Evolutionary conservation across 2,113 vertebrate genomes (phyloP), one percentile per base, ranked within the genome.

Genomic region (Petrocephalus zakoni): DNA sequence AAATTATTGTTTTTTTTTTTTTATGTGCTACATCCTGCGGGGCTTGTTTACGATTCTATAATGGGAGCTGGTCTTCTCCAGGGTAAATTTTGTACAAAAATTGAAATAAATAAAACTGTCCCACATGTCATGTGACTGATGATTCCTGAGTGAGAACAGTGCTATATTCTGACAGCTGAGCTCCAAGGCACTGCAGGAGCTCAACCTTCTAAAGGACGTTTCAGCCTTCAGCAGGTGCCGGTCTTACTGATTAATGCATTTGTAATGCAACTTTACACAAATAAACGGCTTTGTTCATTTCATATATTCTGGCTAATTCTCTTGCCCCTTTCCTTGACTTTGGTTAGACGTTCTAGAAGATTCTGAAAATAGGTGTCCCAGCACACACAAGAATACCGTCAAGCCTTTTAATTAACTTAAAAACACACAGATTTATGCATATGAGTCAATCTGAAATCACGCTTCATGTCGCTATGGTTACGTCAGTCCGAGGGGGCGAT

Each of bases 1-100:
- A 34, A 49, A 89, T 90, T 89, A 49, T 88, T 87, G 88, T 90
- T 92, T 91, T 89, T 90, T 88, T 87, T 89, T 90, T 92, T 91
- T 89, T 90, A 90, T 90, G 68, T 90, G 91, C 90, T 61, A 37
- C 68, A 89, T 91, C 86, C 92, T 89, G 87, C 87, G 22, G 87
- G 49, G 87, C 68, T 92, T 92, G 88, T 88, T 92, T 86, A 87
- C 87, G 87, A 92, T 52, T 61, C 58, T 55, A 25, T 87, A 87
- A 22, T 25, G 88, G 85, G 85, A 75, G 85, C 88, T 68, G 88
- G 88, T 68, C 49, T 87, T 89, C 88, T 89, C 34, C 25, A 68
- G 22, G 29, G 13, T 85, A 64, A 89, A 42, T 89, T 89, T 89
- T 89, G 17, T 89, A 89, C 56, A 52, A 72, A 51, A 53, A 68